A percentile compares a stretch with the other conserved stretches of the same genome.
Conservation (phyloP, 64 coral and sea anemone species). For the Montipora cactus region DNA sequence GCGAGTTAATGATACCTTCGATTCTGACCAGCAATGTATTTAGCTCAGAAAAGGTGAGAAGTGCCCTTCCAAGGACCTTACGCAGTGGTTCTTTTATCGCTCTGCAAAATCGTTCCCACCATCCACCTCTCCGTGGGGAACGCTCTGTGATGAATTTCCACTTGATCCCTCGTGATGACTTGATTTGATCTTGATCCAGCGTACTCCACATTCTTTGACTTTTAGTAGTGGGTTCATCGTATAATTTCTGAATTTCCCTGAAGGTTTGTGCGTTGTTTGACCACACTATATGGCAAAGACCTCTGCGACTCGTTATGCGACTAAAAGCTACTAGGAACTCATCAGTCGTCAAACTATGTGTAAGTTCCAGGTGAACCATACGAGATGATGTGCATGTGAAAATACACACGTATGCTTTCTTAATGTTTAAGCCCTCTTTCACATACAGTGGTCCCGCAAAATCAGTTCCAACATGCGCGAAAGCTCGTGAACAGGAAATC, state of each 20-base stretch:
- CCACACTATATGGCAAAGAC: constrained; percentile 36
- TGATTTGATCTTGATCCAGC: not conserved
- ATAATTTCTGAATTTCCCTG: constrained; percentile 38
- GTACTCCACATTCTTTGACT: not conserved
- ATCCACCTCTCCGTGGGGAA: constrained; percentile 7
- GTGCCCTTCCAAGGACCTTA: constrained; percentile 37
- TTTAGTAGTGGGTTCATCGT: not conserved
- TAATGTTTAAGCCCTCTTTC: too few relatives aligned
- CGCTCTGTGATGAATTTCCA: constrained; percentile 60
- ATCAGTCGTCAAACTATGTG: constrained; percentile 35
- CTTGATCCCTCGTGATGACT: not conserved
- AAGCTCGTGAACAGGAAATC: too few relatives aligned
- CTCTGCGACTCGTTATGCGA: constrained; percentile 41
- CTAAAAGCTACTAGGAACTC: constrained; percentile 49
- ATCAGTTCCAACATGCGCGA: too few relatives aligned
- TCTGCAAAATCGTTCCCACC: constrained; percentile 35
- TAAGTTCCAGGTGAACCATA: constrained; percentile 62
- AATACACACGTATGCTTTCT: constrained; percentile 29
- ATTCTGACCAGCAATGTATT: not conserved
- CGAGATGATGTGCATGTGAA: constrained; percentile 47
- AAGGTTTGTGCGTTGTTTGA: not conserved
- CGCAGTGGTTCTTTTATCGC: constrained; percentile 37
- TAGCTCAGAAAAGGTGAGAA: constrained; percentile 35
- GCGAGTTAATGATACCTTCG: constrained; percentile 7
- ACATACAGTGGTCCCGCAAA: constrained; percentile 21